Conservation (phyloP, 2,888 invertebrate species). For the Mythimna ferrago region DNA sequence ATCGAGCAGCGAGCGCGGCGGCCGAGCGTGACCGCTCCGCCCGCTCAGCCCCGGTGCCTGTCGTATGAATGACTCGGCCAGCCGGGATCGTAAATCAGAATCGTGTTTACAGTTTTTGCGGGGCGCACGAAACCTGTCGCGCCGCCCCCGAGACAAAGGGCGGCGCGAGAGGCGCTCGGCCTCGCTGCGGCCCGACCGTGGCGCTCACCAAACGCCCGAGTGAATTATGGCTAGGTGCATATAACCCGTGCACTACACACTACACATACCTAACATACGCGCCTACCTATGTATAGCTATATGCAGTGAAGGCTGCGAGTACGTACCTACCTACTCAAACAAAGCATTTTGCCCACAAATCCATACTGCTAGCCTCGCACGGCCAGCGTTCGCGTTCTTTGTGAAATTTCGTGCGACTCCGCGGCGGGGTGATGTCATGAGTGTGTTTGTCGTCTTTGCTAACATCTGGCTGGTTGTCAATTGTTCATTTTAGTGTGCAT, state of each 20-base stretch:
- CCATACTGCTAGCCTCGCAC: slow-evolving; percentile 79
- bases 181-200: slow-evolving; percentile 73
- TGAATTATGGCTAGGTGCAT: slow-evolving; percentile 86
- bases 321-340: slow-evolving; percentile 88
- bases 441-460: slow-evolving; percentile 75
- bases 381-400: slow-evolving; percentile 80
- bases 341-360: slow-evolving; percentile 89
- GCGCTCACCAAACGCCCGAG: slow-evolving; percentile 76
- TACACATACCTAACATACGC: slow-evolving; percentile 79
- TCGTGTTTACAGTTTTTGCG: slow-evolving; percentile 89
- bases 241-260: slow-evolving; percentile 77
- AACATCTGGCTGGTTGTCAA: slow-evolving; percentile 86
- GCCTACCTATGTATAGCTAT: slow-evolving; percentile 81
- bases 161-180: slow-evolving; percentile 76
- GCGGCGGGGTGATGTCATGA: slow-evolving; percentile 81
- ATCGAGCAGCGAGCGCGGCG: slow-evolving; percentile 82
- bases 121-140: slow-evolving; percentile 82
- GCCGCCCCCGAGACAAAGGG: slow-evolving; percentile 84
- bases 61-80: slow-evolving; percentile 79
- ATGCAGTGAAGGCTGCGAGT: slow-evolving; percentile 88
- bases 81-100: slow-evolving; percentile 83
- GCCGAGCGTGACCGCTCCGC: slow-evolving; percentile 87
- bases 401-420: slow-evolving; percentile 76
- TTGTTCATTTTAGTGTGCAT: slow-evolving; percentile 81
- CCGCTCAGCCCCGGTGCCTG: slow-evolving; percentile 72